phyloP scores from a whole-genome alignment of 2,113 vertebrate genomes.

The Alectura lathami region DNA sequence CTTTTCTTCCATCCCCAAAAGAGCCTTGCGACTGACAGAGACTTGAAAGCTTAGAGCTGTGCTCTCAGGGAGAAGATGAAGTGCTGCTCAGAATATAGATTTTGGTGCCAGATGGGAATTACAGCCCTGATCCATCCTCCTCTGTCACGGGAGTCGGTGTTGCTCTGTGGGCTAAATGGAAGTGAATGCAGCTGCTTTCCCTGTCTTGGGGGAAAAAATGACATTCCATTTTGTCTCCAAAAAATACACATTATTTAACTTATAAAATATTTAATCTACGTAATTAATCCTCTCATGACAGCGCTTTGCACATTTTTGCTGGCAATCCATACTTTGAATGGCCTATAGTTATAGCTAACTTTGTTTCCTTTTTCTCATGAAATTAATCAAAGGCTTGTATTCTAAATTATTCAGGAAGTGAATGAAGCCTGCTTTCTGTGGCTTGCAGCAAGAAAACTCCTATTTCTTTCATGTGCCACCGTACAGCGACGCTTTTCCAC shows the following conservation, averaged over 20 bases:
- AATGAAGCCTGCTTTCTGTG: constrained; percentile 61
- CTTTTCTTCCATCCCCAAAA: neutral
- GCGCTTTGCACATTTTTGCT: constrained; percentile 71
- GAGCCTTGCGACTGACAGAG: constrained; percentile 34
- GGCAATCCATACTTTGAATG: constrained; percentile 64
- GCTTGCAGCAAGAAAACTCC: constrained; percentile 61
- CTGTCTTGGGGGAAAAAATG: constrained; percentile 77
- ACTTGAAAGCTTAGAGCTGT: constrained; percentile 29
- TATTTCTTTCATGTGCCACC: constrained; percentile 35
- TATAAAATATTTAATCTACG: constrained; percentile 84
- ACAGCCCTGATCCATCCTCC: constrained; percentile 67
- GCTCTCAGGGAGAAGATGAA: constrained; percentile 49
- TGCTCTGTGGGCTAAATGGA: constrained; percentile 73
- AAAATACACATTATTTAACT: constrained; percentile 84
- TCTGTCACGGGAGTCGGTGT: constrained; percentile 51
- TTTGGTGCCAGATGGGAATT: constrained; percentile 69
- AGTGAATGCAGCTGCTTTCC: constrained; percentile 65
- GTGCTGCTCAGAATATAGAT: constrained; percentile 61
- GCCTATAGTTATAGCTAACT: constrained; percentile 62
- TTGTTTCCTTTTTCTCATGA: constrained; percentile 58
- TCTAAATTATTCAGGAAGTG: constrained; percentile 73
- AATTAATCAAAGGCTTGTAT: constrained; percentile 66
- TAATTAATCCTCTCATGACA: constrained; percentile 80
- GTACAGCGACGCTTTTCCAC: neutral
- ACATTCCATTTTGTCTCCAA: constrained; percentile 83